Evolutionary conservation across 2,888 invertebrate species (phyloP), one percentile per base, ranked within the genome.

Genomic region (Stomorhina lunata): DNA sequence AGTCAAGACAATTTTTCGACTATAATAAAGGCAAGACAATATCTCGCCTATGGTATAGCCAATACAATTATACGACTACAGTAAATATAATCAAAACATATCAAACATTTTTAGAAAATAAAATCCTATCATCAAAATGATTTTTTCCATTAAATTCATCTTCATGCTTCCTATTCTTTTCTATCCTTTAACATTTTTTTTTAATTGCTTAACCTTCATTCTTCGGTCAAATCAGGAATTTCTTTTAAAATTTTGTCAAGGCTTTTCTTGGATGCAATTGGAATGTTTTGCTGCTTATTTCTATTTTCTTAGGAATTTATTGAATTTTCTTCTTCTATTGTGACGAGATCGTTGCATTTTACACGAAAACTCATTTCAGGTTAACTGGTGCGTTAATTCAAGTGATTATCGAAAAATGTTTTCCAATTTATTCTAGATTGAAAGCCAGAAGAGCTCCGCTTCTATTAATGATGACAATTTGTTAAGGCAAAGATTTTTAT

Each of bases 401-500:
- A 79, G 69, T 82, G 79, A 82, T 82, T 82, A 82, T 79, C 43
- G 79, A 65, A n/a, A n/a, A n/a, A 69, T 75, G 66, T 37, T 73
- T 40, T 72, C 37, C n/a, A 22, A 6, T 12, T n/a, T 22, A 37
- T 40, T 12, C 34, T 12, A n/a, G 7, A 22, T 9, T 50, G 15
- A 48, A 45, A 29, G 32, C 20, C 17, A 53, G 3, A 22, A 27
- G 5, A 5, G 15, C 20, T 0, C 1, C 2, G 22, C 6, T 12
- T 48, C 12, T 22, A 12, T 37, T 9, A 15, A 48, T 40, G 57
- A 59, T 61, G 48, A 78, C 40, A 71, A 68, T 73, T 79, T 73
- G 59, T 79, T 63, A 69, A 78, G 65, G 29, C 68, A 80, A n/a
- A 73, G 59, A 78, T 73, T 50, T 43, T 75, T 78, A 2, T 12